phyloP scores from a whole-genome alignment of 2,888 invertebrate genomes.

The Sarcophaga caerulescens region DNA sequence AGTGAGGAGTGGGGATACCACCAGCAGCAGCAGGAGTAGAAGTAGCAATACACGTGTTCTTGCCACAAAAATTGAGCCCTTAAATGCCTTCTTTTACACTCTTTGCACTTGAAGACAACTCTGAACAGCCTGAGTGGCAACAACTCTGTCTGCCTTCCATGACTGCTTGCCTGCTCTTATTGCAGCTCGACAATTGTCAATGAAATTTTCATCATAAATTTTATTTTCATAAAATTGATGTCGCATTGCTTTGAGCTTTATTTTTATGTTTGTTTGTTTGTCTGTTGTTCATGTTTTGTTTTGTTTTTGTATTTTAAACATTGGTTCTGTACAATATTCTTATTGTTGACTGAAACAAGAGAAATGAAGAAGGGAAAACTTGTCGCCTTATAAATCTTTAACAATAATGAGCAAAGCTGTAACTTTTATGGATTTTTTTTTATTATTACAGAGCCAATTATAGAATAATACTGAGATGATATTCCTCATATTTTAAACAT shows the following conservation, averaged over 20 bases:
- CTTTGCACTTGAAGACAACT: conserved; percentile 46
- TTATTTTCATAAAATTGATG: conserved; percentile 70
- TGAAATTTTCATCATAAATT: conserved; percentile 80
- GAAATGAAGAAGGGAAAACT: conserved; percentile 64
- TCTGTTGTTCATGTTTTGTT: conserved; percentile 18
- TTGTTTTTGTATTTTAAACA: conserved; percentile 19
- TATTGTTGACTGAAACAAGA: conserved; percentile 36
- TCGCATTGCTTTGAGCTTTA: conserved; percentile 69
- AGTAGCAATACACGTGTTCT: conserved; percentile 55
- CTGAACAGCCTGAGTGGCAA: conserved; percentile 55
- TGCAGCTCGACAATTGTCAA: conserved; percentile 78
- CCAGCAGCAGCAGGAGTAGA: neutral
- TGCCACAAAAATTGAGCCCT: conserved; percentile 59
- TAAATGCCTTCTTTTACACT: conserved; percentile 54
- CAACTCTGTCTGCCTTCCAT: conserved; percentile 37
- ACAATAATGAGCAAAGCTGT: conserved; percentile 67
- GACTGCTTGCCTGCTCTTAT: conserved; percentile 51
- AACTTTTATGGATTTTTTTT: conserved; percentile 56
- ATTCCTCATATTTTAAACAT: neutral
- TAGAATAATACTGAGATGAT: neutral
- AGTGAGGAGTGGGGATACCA: conserved; percentile 21
- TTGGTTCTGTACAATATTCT: conserved; percentile 35
- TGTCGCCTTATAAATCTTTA: conserved; percentile 69
- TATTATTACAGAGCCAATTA: conserved; percentile 44
- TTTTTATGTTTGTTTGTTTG: conserved; percentile 35